Evolutionary conservation across 2,797 vertebrate genomes (phyloP).

Genomic region (Yasuhikotakia modesta): DNA sequence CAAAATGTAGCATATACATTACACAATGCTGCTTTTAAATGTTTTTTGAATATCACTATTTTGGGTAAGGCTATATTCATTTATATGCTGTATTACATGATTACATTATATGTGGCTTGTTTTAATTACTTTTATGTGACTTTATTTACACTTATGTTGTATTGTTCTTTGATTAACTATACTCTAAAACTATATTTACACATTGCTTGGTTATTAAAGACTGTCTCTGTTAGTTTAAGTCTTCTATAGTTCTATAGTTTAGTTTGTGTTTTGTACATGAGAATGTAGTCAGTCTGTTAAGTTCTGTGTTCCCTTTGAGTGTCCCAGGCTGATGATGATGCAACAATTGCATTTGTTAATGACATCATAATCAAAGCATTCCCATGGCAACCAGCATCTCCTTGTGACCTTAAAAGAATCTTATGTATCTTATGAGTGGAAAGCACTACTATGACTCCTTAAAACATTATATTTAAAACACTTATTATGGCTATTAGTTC

Average conservation of each 20-base stretch:
- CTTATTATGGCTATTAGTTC: conserved; percentile 9
- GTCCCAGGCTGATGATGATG: conserved; percentile 15
- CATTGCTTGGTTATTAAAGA: no score
- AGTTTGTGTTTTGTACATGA: neutral
- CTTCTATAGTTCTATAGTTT: neutral
- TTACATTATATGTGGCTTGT: no score
- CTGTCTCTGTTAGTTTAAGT: neutral
- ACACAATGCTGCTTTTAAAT: neutral
- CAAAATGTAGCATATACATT: neutral
- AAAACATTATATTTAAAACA: conserved; percentile 6
- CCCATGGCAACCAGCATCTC: neutral
- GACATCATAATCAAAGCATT: conserved; percentile 12
- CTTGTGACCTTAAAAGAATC: neutral
- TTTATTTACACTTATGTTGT: no score
- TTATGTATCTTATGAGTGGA: conserved; percentile 8
- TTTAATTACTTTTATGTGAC: no score
- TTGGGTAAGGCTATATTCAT: neutral
- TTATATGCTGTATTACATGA: neutral
- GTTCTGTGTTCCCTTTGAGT: neutral
- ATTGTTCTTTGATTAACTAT: no score
- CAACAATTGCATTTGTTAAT: neutral
- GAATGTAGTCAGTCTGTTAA: neutral
- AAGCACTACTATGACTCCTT: neutral
- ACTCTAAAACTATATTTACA: neutral
- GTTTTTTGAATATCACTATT: neutral